Percentiles rank a stretch among this genome's conserved stretches.
Evolutionary conservation across 1,140 invertebrate species (phyloP).

Genomic region (Trachelipus rathkii): DNA sequence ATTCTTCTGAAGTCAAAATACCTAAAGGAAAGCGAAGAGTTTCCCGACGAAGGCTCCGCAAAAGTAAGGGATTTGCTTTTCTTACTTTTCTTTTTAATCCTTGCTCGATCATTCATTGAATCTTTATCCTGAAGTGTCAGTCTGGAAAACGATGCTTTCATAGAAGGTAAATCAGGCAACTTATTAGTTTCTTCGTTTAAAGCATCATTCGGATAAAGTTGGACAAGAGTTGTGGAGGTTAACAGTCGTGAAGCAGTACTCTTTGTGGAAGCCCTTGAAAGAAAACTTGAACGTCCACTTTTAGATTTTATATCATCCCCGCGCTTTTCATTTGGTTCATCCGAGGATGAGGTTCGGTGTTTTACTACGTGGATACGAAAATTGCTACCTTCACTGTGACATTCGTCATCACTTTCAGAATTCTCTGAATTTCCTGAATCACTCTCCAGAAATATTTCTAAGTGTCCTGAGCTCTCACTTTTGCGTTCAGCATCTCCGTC

Average conservation of each 20-base stretch:
- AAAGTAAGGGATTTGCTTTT: neutral
- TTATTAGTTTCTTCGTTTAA: neutral
- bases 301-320: neutral
- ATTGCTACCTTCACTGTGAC: neutral
- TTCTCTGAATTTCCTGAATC: neutral
- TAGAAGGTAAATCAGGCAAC: neutral
- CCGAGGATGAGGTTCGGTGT: neutral
- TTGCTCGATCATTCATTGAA: neutral
- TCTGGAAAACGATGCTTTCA: neutral
- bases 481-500: neutral
- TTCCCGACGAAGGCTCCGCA: neutral
- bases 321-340: neutral
- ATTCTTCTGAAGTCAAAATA: neutral
- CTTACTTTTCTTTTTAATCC: neutral
- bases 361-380: neutral
- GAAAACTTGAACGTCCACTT: too few relatives aligned
- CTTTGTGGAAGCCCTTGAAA: too few relatives aligned
- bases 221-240: neutral
- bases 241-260: neutral
- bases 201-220: conserved; percentile 1
- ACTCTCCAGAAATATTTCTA: neutral
- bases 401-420: neutral
- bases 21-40: neutral
- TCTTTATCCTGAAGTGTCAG: neutral
- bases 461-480: neutral